Evolutionary conservation across 1,140 invertebrate genomes (phyloP).

Genomic region (Ridgeia piscesae): DNA sequence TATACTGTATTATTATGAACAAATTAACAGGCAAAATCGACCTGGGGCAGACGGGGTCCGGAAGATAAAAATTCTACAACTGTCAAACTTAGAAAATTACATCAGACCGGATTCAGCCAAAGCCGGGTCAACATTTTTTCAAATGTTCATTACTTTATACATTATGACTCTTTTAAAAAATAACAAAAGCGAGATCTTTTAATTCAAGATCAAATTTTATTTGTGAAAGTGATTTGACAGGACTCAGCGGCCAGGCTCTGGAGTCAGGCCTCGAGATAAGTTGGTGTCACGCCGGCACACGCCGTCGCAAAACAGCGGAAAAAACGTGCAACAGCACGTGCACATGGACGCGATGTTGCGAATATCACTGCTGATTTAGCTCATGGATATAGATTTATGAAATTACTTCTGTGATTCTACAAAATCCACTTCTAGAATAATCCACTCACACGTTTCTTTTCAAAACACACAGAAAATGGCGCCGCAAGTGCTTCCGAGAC

Average conservation of each 20-base stretch:
- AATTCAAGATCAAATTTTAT: neutral
- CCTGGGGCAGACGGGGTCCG: no score
- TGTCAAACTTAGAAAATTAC: no score
- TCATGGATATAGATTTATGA: neutral
- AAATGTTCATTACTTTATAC: neutral
- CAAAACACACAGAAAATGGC: neutral
- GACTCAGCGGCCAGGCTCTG: neutral
- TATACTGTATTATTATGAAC: no score
- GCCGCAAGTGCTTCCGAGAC: neutral
- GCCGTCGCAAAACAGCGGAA: neutral
- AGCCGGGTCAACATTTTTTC: neutral
- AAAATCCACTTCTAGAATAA: neutral
- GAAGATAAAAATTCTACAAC: no score
- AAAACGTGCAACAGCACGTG: neutral
- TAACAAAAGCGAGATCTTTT: neutral
- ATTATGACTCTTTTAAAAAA: neutral
- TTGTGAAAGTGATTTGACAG: neutral
- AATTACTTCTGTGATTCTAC: neutral
- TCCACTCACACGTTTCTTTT: constrained; percentile 5
- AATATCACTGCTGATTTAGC: neutral
- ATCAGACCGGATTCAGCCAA: no score
- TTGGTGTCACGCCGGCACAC: neutral
- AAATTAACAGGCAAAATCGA: no score
- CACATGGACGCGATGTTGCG: neutral
- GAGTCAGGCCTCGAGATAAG: no score